Percentiles rank a stretch among this genome's conserved stretches.
Evolutionary conservation across 2,797 vertebrate species (phyloP).

Genomic region (Hozukius guyotensis): DNA sequence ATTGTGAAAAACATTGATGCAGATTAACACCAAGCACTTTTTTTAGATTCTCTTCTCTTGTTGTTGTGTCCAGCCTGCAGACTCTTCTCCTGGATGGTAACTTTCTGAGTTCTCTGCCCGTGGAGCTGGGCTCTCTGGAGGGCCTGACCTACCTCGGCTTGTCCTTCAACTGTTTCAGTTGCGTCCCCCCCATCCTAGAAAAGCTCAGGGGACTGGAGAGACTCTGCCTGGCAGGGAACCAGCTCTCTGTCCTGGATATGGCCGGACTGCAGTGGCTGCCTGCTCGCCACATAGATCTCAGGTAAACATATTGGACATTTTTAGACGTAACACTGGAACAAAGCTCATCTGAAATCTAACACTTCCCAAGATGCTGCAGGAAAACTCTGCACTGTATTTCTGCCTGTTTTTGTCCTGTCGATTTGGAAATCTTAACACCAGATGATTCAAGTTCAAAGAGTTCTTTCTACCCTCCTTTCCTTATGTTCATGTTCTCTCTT

Average conservation of each 20-base stretch:
- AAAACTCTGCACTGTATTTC: neutral
- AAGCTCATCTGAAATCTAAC: neutral
- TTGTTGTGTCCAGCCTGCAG: slow-evolving; percentile 86
- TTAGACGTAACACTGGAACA: slow-evolving; percentile 4
- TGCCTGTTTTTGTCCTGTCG: neutral
- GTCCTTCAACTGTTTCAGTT: slow-evolving; percentile 93
- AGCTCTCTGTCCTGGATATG: slow-evolving; percentile 85
- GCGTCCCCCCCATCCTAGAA: slow-evolving; percentile 89
- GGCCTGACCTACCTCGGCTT: slow-evolving; percentile 91
- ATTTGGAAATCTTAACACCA: neutral
- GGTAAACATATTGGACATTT: slow-evolving; percentile 78
- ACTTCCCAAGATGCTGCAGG: slow-evolving; percentile 2
- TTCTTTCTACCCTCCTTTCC: neutral
- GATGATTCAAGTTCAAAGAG: neutral
- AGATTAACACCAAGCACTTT: neutral
- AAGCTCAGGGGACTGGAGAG: slow-evolving; percentile 89
- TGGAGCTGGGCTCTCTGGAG: slow-evolving; percentile 90
- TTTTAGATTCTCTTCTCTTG: neutral
- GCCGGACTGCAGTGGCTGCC: slow-evolving; percentile 86
- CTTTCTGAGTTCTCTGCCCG: slow-evolving; percentile 88
- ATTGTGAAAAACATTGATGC: neutral
- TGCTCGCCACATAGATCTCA: slow-evolving; percentile 91
- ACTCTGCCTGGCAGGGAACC: slow-evolving; percentile 96
- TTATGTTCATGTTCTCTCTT: neutral
- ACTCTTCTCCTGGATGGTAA: slow-evolving; percentile 96